Conservation (phyloP, 1,140 invertebrate species). For the Drosophila rhopaloa region DNA sequence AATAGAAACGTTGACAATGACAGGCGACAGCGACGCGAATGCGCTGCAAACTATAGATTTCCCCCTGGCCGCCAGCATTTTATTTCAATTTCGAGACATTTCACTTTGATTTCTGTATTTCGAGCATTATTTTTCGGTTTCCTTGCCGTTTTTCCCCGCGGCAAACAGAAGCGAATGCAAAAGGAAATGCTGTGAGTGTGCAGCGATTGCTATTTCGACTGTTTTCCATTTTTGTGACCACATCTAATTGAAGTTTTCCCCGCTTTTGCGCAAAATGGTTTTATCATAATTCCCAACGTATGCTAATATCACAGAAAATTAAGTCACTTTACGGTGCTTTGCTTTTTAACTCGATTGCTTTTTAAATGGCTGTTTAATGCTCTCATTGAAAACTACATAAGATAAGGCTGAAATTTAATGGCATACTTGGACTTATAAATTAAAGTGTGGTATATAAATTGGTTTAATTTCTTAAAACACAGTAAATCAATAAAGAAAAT, state of each 20-base stretch:
- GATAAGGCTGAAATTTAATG: no score
- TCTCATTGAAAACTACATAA: no score
- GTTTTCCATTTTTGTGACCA: neutral
- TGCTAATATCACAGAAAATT: neutral
- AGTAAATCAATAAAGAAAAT: no score
- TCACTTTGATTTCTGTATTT: constrained; percentile 58
- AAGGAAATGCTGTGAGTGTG: neutral
- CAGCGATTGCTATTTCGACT: constrained; percentile 1
- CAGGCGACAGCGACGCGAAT: constrained; percentile 39
- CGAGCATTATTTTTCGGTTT: constrained; percentile 18
- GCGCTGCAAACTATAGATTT: constrained; percentile 12
- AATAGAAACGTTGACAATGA: constrained; percentile 76
- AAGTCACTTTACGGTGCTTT: neutral
- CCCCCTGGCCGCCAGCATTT: constrained; percentile 7
- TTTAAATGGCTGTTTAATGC: neutral
- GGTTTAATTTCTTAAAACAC: no score
- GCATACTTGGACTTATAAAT: no score
- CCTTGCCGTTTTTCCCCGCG: neutral
- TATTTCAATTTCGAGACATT: constrained; percentile 68
- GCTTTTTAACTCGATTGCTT: neutral
- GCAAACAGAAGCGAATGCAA: neutral
- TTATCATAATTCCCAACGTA: neutral
- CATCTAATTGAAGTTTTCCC: neutral
- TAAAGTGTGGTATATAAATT: no score
- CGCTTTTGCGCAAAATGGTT: neutral